Evolutionary conservation across 2,113 vertebrate genomes (phyloP), one percentile per base, ranked within the genome.

Genomic region (Heliornis fulica): DNA sequence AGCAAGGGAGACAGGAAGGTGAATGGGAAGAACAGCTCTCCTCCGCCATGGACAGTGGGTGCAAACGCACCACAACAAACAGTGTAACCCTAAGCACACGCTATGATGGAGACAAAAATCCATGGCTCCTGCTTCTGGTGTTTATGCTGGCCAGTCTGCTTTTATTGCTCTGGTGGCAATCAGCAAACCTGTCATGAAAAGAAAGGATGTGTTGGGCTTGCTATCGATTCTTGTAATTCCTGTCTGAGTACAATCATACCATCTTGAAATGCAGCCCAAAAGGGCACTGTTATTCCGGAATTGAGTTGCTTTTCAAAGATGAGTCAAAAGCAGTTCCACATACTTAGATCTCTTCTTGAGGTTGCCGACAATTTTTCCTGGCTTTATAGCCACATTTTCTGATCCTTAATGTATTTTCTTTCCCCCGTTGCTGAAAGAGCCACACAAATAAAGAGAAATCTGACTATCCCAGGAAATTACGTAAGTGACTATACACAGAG

Each of bases 321-420:
- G 80, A 93, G 28, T 84, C 71, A 91, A 92, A 90, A 89, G 80
- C 60, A 82, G 51, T 63, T 83, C 43, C 53, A 81, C 5, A 2
- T 36, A 87, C 53, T 93, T 75, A 84, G 46, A 60, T 40, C 43
- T 53, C 83, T 71, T 89, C 74, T 79, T 91, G 65, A 95, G 74
- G 51, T 68, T 91, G 60, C 40, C 2, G 10, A 92, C 80, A 87
- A 79, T 82, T 94, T 77, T 87, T 93, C 53, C 69, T 87, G 77
- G 57, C 50, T 81, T 86, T 75, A 94, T 29, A 86, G 51, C 34
- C 43, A 82, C 13, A 53, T 87, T 82, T 95, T 91, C 81, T 89
- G 89, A 84, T 79, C n/a, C 43, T 84, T 57, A 84, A 84, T 38
- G 25, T 68, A 69, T 82, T 92, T 90, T 94, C 60, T 90, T 89